Percentiles rank a stretch among this genome's conserved stretches.
Evolutionary conservation across 2,113 vertebrate genomes (phyloP).

Genomic region (Stictonetta naevosa): DNA sequence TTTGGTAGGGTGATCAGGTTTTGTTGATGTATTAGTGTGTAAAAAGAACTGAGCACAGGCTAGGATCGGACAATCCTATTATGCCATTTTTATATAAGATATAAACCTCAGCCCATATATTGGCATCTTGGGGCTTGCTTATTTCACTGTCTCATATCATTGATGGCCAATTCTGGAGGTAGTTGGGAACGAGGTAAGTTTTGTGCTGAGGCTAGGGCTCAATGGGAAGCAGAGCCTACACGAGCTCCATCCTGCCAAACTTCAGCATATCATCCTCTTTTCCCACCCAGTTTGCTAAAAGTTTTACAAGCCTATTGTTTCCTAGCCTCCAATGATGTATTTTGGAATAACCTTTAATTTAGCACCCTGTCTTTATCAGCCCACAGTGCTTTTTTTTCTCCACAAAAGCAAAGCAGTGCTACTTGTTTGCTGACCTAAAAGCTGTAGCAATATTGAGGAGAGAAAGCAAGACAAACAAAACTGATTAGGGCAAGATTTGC

Average conservation of each 20-base stretch:
- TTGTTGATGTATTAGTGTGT: not conserved
- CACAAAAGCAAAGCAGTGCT: constrained; percentile 5
- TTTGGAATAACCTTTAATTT: constrained; percentile 61
- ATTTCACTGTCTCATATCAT: constrained; percentile 17
- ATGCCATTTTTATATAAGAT: constrained; percentile 34
- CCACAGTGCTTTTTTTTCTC: constrained; percentile 43
- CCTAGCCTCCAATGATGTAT: not conserved
- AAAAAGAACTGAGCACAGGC: constrained; percentile 41
- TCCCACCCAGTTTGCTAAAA: not conserved
- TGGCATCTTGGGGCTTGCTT: not conserved
- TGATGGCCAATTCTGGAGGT: not conserved
- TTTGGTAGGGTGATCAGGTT: not conserved
- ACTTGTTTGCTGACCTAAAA: constrained; percentile 50
- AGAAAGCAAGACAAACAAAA: constrained; percentile 71
- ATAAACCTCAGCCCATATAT: constrained; percentile 20
- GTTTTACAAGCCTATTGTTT: constrained; percentile 25
- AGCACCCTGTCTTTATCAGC: constrained; percentile 47
- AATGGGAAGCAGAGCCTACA: not conserved
- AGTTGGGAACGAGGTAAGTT: not conserved
- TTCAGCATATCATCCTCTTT: not conserved
- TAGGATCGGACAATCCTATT: not conserved
- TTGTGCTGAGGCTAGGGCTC: not conserved
- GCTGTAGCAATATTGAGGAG: constrained; percentile 42
- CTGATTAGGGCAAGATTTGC: constrained; percentile 73
- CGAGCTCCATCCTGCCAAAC: not conserved